Evolutionary conservation across 1,140 invertebrate species (phyloP), one percentile per base, ranked within the genome.

Genomic region (Ceratitis capitata): DNA sequence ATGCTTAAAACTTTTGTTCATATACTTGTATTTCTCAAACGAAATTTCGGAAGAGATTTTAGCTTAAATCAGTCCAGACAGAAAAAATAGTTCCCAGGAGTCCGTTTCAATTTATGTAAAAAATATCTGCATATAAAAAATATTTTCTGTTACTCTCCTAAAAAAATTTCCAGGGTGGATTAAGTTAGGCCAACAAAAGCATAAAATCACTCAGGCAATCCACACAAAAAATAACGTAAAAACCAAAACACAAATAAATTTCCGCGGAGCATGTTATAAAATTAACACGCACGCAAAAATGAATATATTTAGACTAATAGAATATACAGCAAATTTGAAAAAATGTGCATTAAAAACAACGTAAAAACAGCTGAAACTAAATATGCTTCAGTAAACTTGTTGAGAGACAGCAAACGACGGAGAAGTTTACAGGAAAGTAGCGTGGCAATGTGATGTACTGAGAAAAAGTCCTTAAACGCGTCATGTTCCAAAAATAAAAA

Each of bases 401-500:
- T 23, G 69, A 78, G 23, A 32, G 42, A n/a, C 69, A 42, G 3
- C 64, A 69, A 12, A 69, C 32, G 29, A 3, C 64, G 23, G 12
- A 74, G 16, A n/a, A n/a, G 2, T 5, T 16, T 16, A 35, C 9
- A 1, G n/a, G 23, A 3, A 19, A 14, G 35, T 9, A 12, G 51
- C 12, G 14, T 19, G 5, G 16, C 23, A 1, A 2, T n/a, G n/a
- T n/a, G n/a, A n/a, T n/a, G n/a, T n/a, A n/a, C n/a, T n/a, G 1
- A 26, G 45, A 78, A 56, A 78, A 78, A 78, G 26, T 78, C 12
- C 39, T n/a, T n/a, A 19, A 78, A 42, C 42, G 39, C 69, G 39
- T n/a, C 39, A 78, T 78, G 39, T 45, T 78, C 39, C 35, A 78
- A 78, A n/a, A 10, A 78, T 45, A 78, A 78, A 78, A n/a, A 78